These are phyloP conservation scores for Oenanthe oenanthe DNA, from an alignment of 2,113 vertebrate species.

Conservation along the genomic window DNA sequence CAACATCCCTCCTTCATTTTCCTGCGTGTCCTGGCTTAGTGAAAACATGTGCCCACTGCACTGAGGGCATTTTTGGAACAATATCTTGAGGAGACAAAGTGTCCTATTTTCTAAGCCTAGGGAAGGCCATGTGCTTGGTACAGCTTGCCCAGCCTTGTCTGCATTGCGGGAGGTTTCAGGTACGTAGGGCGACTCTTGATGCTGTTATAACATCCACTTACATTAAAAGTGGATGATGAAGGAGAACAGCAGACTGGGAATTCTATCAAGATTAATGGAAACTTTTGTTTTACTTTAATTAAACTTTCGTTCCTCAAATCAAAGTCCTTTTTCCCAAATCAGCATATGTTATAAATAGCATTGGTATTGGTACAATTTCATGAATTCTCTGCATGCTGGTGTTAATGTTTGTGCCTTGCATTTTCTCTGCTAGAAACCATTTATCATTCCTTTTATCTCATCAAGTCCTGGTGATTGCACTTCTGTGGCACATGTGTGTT, in stretches of 20 bases:
- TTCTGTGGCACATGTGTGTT: background rate
- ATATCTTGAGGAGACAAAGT: background rate
- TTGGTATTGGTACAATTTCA: background rate
- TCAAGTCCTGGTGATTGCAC: background rate
- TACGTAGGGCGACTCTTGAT: fast-evolving
- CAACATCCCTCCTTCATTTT: background rate
- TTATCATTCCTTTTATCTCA: background rate
- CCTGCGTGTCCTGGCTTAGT: background rate
- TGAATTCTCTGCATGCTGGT: background rate
- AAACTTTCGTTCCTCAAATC: background rate
- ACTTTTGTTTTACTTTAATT: constrained; percentile 42
- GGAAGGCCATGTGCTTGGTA: background rate
- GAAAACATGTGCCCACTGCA: background rate
- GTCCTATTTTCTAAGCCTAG: background rate
- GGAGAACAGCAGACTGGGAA: background rate
- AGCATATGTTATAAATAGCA: background rate
- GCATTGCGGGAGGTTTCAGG: background rate
- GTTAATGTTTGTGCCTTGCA: background rate
- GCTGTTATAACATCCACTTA: background rate
- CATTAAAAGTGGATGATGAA: background rate
- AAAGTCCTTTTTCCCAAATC: background rate
- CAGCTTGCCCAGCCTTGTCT: background rate
- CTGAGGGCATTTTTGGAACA: background rate
- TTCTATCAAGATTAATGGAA: constrained; percentile 39
- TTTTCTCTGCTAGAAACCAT: background rate